Percentiles rank a stretch among this genome's conserved stretches.
These are phyloP conservation scores for Sarcoramphus papa DNA, from an alignment of 2,797 vertebrate genomes.

Conservation along the genomic window DNA sequence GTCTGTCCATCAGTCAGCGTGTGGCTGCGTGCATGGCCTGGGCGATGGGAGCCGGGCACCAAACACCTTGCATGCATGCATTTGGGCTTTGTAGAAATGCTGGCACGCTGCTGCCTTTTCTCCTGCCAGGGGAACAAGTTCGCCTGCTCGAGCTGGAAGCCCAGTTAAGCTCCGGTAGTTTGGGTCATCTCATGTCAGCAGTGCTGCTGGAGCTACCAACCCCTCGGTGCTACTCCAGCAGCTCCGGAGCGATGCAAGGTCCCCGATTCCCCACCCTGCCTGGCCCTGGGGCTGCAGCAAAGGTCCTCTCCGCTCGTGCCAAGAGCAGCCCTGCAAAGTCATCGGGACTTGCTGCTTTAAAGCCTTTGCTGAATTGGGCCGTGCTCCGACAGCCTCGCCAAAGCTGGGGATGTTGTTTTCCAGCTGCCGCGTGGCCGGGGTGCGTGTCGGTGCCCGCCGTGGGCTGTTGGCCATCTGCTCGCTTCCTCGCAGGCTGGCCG, in stretches of 20 bases:
- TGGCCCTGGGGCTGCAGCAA: neutral
- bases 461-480: neutral
- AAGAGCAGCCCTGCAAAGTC: neutral
- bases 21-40: accelerated
- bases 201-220: neutral
- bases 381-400: neutral
- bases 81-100: neutral
- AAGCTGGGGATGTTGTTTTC: neutral
- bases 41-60: neutral
- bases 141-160: accelerated
- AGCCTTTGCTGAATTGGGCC: neutral
- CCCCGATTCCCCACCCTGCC: accelerated
- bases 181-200: accelerated
- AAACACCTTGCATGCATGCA: accelerated
- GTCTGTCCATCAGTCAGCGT: accelerated
- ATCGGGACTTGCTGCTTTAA: accelerated
- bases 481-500: neutral
- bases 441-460: neutral
- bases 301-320: accelerated
- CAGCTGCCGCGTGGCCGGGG: neutral
- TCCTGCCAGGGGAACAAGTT: neutral
- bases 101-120: neutral
- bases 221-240: accelerated
- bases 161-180: neutral
- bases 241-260: accelerated